A percentile compares a stretch with the other conserved stretches of the same genome.
phyloP scores from a whole-genome alignment of 2,888 invertebrate species.

The Caprella mutica region DNA sequence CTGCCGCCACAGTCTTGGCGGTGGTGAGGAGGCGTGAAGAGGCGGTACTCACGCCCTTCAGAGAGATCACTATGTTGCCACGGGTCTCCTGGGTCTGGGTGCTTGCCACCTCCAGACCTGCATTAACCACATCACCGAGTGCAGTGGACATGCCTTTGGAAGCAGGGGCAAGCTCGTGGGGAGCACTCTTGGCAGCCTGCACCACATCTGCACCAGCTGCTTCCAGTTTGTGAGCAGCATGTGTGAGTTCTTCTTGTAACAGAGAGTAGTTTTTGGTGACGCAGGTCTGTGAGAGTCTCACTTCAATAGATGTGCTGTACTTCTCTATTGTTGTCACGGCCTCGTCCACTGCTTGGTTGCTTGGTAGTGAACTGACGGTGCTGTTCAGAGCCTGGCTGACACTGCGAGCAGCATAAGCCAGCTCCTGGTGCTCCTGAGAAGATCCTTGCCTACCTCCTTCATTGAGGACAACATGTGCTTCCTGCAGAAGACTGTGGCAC shows the following conservation, averaged over 20 bases:
- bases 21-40: slow-evolving; percentile 74
- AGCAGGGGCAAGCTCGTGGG: slow-evolving; percentile 56
- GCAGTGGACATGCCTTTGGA: slow-evolving; percentile 57
- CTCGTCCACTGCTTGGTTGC: slow-evolving; percentile 84
- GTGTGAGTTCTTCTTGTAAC: slow-evolving; percentile 71
- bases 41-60: slow-evolving; percentile 75
- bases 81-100: slow-evolving; percentile 63
- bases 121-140: slow-evolving; percentile 63
- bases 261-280: slow-evolving; percentile 46
- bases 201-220: slow-evolving; percentile 73
- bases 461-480: slow-evolving; percentile 43
- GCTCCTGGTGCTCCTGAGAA: slow-evolving; percentile 41
- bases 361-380: slow-evolving; percentile 75
- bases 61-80: slow-evolving; percentile 68
- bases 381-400: slow-evolving; percentile 56
- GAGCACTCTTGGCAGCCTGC: slow-evolving; percentile 55
- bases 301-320: slow-evolving; percentile 53
- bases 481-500: slow-evolving; percentile 54
- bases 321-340: slow-evolving; percentile 71
- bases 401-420: slow-evolving; percentile 63
- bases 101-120: slow-evolving; percentile 74
- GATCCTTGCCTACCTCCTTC: neutral
- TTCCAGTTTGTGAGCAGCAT: slow-evolving; percentile 71
- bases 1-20: slow-evolving; percentile 79
- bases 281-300: slow-evolving; percentile 37